Evolutionary conservation across 1,140 invertebrate species (phyloP), one percentile per base, ranked within the genome.

Genomic region (Thrips palmi): DNA sequence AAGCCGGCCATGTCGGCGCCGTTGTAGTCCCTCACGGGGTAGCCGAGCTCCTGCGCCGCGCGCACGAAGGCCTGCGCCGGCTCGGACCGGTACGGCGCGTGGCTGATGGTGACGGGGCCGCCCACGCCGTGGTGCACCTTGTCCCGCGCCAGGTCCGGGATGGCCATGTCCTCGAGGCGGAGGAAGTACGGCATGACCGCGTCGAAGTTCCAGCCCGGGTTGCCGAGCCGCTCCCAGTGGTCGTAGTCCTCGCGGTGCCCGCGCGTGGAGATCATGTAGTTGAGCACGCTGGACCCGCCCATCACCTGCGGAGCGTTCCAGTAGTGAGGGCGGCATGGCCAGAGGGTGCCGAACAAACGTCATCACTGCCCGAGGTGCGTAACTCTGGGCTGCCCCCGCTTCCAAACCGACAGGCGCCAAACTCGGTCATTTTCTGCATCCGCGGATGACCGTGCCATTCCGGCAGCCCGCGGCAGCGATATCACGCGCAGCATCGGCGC

Each of bases 231-330:
- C 1, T 70, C 74, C 68, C 82, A 85, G 18, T 67, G 51, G 51
- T 86, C 73, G 56, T 76, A 86, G 47, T 86, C 79, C 11, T 54
- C 54, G 6, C 64, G 64, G 55, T 82, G 70, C 1, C 85, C 85
- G 28, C 85, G 64, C 1, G 82, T 74, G 52, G 87, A 87, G 15
- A 85, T 74, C 80, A 88, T 85, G 37, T 73, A 83, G 52, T 89
- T 88, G 1, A 49, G 41, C 20, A 47, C 43, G 12, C 47, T 49
- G 22, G 41, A 45, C 4, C 45, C 47, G 14, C 47, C 47, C 45
- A 49, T 47, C 12, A 49, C 45, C 33, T 49, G 51, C 51, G 50
- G 57, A 28, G 53, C 42, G 6, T 62, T 54, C 54, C 56, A 59
- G 28, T 54, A 51, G 20, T 52, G 57, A 28, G 52, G 45, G 29